Base-by-base conservation (phyloP, 1,140 invertebrate species). In the Drosophila funebris region DNA sequence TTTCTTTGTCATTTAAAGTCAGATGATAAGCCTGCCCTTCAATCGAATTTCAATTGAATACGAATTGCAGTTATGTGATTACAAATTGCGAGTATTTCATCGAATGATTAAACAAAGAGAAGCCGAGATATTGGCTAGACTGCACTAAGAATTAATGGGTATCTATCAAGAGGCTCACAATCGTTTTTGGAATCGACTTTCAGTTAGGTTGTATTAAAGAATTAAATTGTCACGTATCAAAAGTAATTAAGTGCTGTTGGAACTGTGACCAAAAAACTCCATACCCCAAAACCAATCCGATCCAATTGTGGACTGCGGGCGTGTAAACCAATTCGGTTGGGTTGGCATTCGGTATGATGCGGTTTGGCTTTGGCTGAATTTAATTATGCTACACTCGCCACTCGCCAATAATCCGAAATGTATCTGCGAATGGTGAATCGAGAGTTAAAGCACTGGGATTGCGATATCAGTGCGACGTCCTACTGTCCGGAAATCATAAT, bases 191-290 rank as follows among this genome's bases (percentile, higher is more conserved):
- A 56, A 76, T 70, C 66, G 74, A 73, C 58, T 62, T 73, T 69
- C 27, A 18, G 64, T 69, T 53, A n/a, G 36, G 66, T 43, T 33
- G 52, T 41, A 11, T 44, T 41, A 67, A 76, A 61, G 68, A 68
- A 76, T 78, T 76, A 75, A 76, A 67, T 71, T 78, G 73, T 76
- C 76, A 78, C 68, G 68, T 76, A 76, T 78, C 73, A 76, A 76
- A 78, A 61, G 76, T 78, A 78, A 76, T 78, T 78, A 78, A 78
- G 68, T 76, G 73, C 46, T 67, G 61, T 50, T 31, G 53, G 24
- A 53, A 36, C 56, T 50, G 29, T 39, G 57, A 61, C 66, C 64
- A 39, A 43, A 53, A 58, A 44, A 27, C 9, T n/a, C n/a, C n/a
- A n/a, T n/a, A 31, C 16, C 22, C 13, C 46, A 13, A 31, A 29